phyloP scores from a whole-genome alignment of 2,113 vertebrate species.

The Austrofundulus limnaeus region DNA sequence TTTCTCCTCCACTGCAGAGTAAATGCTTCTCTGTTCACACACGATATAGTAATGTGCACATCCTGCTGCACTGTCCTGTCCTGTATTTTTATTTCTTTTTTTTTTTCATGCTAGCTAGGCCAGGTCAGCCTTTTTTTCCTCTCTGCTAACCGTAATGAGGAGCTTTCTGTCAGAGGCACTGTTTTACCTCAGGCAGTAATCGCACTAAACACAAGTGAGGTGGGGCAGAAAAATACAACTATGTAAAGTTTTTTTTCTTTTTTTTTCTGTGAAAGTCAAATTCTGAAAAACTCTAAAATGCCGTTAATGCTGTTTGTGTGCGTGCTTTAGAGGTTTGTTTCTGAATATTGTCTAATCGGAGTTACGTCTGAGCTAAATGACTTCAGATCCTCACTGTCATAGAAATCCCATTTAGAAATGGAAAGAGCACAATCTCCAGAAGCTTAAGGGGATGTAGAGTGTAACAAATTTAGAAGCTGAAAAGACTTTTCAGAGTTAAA shows the following conservation, averaged over 20 bases:
- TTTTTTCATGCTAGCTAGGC: slow-evolving; percentile 13
- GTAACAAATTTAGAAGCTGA: not conserved
- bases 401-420: not conserved
- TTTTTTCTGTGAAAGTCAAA: slow-evolving; percentile 15
- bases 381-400: not conserved
- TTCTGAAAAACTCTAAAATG: slow-evolving; percentile 7
- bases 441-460: not conserved
- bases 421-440: not conserved
- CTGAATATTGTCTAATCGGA: not conserved
- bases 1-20: not conserved
- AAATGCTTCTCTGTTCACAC: not conserved
- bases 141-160: slow-evolving; percentile 29
- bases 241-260: slow-evolving; percentile 19
- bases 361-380: not conserved
- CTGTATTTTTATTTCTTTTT: not conserved
- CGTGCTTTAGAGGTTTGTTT: not conserved
- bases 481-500: slow-evolving; percentile 5
- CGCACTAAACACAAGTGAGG: slow-evolving; percentile 23
- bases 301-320: not conserved
- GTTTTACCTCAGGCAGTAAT: slow-evolving; percentile 31
- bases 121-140: slow-evolving; percentile 3
- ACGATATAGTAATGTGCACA: not conserved
- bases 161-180: slow-evolving; percentile 23
- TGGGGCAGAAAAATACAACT: slow-evolving; percentile 12
- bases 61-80: slow-evolving; percentile 13